phyloP scores from a whole-genome alignment of 1,140 invertebrate genomes.

The Macrotrachela quadricornifera region DNA sequence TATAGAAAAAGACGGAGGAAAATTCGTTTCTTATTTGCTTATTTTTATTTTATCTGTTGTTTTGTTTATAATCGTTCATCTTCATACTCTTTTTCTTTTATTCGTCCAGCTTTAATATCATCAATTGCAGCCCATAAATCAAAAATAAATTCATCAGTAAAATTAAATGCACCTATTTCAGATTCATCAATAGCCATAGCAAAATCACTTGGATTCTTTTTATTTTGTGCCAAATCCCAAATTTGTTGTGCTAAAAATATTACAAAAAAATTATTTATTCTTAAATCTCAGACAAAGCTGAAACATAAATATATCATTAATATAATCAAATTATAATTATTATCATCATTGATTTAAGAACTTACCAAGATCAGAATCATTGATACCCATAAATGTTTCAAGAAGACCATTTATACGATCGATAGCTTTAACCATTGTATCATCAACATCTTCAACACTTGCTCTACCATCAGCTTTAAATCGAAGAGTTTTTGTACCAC shows the following conservation, averaged over 20 bases:
- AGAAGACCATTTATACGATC: slow-evolving; percentile 54
- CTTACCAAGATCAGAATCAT: slow-evolving; percentile 67
- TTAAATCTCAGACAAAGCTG: no score
- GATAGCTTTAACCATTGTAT: neutral
- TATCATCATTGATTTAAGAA: slow-evolving; percentile 12
- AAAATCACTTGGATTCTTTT: slow-evolving; percentile 76
- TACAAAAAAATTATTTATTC: no score
- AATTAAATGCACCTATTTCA: slow-evolving; percentile 77
- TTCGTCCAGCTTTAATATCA: slow-evolving; percentile 38
- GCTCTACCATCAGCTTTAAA: no score
- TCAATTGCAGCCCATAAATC: slow-evolving; percentile 86
- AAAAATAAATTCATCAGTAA: slow-evolving; percentile 85
- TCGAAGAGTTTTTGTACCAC: no score
- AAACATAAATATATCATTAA: no score
- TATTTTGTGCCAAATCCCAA: slow-evolving; percentile 64
- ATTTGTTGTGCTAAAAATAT: slow-evolving; percentile 48
- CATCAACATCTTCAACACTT: no score
- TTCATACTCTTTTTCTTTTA: no score
- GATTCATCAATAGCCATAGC: slow-evolving; percentile 71
- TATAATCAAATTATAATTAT: neutral
- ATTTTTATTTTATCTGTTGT: no score
- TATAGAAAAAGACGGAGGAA: no score
- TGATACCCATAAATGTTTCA: slow-evolving; percentile 87
- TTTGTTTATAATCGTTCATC: no score
- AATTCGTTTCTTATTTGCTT: no score